Percentiles rank a stretch among this genome's conserved stretches.
phyloP scores from a whole-genome alignment of 2,797 vertebrate genomes.

The Pseudochirops cupreus region DNA sequence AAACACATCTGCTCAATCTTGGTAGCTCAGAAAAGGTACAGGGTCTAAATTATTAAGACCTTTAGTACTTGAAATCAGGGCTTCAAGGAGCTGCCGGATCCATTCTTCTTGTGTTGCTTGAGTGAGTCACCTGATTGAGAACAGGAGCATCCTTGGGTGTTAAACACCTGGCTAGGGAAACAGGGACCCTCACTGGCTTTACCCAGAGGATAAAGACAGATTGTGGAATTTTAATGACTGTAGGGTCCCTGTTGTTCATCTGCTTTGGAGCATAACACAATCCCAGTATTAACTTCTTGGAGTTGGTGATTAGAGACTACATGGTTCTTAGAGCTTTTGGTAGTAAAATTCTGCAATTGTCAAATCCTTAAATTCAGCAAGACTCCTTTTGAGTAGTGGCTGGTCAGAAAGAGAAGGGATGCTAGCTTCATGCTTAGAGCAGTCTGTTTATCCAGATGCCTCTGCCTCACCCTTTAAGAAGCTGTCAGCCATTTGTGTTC shows the following conservation, averaged over 20 bases:
- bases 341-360: constrained; percentile 35
- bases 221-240: constrained; percentile 80
- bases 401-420: constrained; percentile 40
- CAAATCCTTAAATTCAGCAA: constrained; percentile 14
- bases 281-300: constrained; percentile 46
- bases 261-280: constrained; percentile 45
- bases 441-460: background rate
- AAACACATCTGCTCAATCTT: constrained; percentile 8
- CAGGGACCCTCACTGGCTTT: constrained; percentile 66
- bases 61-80: background rate
- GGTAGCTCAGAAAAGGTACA: background rate
- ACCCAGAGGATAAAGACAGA: constrained; percentile 80
- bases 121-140: constrained; percentile 74
- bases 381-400: constrained; percentile 52
- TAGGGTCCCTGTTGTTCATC: constrained; percentile 27
- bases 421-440: background rate
- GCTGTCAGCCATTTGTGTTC: constrained; percentile 1
- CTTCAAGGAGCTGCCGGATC: constrained; percentile 10
- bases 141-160: constrained; percentile 70
- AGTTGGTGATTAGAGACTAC: background rate
- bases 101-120: constrained; percentile 65
- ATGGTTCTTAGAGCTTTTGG: background rate
- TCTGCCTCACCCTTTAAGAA: constrained; percentile 12
- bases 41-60: constrained; percentile 43
- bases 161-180: constrained; percentile 77